Evolutionary conservation across 2,113 vertebrate genomes (phyloP).

Genomic region (Lasiurus borealis): DNA sequence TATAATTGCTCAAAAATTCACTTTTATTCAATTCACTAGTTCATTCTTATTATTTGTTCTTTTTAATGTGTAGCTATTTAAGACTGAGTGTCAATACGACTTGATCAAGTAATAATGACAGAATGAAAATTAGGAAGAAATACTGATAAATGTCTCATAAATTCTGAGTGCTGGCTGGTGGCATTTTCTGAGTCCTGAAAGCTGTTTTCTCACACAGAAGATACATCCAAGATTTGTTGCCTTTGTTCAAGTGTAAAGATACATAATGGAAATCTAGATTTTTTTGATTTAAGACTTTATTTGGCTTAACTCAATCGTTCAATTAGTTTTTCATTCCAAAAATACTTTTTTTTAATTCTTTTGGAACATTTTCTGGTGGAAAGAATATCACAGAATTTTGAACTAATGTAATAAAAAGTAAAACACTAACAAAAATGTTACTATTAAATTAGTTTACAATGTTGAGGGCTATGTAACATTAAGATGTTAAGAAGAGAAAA

Average conservation of each 20-base stretch:
- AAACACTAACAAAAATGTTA: constrained; percentile 41
- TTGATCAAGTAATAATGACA: constrained; percentile 73
- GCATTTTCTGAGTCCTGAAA: neutral
- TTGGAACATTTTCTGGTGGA: constrained; percentile 16
- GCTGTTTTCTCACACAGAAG: neutral
- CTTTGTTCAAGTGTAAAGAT: neutral
- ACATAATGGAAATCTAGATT: neutral
- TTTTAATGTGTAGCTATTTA: constrained; percentile 52
- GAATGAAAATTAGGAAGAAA: constrained; percentile 79
- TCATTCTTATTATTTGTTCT: constrained; percentile 70
- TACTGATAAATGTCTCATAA: constrained; percentile 79
- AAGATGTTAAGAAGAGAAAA: neutral
- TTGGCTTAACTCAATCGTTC: neutral
- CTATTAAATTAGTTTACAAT: constrained; percentile 15
- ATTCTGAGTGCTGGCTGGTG: constrained; percentile 21
- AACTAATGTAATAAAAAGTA: neutral
- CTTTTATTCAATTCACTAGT: constrained; percentile 63
- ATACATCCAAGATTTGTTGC: neutral
- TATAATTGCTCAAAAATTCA: constrained; percentile 1
- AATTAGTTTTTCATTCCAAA: neutral
- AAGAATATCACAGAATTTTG: neutral
- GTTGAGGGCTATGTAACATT: neutral
- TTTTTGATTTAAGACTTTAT: constrained; percentile 15
- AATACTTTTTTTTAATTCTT: neutral
- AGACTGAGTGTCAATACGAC: constrained; percentile 49